Percentiles rank a stretch among this genome's conserved stretches.
Conservation (phyloP, 2,797 vertebrate genomes). For the Catostomus latipinnis region DNA sequence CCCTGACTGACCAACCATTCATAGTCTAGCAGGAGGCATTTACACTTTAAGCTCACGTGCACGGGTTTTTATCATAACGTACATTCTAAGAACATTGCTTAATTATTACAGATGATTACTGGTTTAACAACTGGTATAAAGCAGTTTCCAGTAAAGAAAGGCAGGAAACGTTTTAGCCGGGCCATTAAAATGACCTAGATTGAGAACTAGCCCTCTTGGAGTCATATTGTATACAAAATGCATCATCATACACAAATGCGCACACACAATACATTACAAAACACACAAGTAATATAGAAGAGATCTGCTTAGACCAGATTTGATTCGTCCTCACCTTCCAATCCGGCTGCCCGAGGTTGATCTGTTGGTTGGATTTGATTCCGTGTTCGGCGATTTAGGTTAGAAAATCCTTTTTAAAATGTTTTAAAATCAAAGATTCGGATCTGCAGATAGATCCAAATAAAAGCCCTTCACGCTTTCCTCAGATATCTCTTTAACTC, state of each 20-base stretch:
- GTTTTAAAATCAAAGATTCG: slow-evolving; percentile 1
- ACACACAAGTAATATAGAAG: neutral
- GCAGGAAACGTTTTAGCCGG: slow-evolving; percentile 31
- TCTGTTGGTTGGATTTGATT: slow-evolving; percentile 48
- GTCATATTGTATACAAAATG: neutral
- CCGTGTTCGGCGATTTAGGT: slow-evolving; percentile 45
- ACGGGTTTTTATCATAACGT: neutral
- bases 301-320: neutral
- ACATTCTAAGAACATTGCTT: neutral
- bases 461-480: neutral
- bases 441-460: neutral
- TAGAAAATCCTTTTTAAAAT: slow-evolving; percentile 43
- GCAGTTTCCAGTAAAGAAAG: slow-evolving; percentile 11
- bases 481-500: slow-evolving; percentile 13
- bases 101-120: neutral
- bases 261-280: neutral
- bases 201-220: neutral
- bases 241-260: neutral
- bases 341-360: slow-evolving; percentile 69
- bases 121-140: slow-evolving; percentile 26
- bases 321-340: slow-evolving; percentile 64
- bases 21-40: neutral
- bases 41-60: slow-evolving; percentile 3
- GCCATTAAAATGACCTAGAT: slow-evolving; percentile 13
- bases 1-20: slow-evolving; percentile 8